Evolutionary conservation across 1,140 invertebrate genomes (phyloP), one percentile per base, ranked within the genome.

Genomic region (Lineus longissimus): DNA sequence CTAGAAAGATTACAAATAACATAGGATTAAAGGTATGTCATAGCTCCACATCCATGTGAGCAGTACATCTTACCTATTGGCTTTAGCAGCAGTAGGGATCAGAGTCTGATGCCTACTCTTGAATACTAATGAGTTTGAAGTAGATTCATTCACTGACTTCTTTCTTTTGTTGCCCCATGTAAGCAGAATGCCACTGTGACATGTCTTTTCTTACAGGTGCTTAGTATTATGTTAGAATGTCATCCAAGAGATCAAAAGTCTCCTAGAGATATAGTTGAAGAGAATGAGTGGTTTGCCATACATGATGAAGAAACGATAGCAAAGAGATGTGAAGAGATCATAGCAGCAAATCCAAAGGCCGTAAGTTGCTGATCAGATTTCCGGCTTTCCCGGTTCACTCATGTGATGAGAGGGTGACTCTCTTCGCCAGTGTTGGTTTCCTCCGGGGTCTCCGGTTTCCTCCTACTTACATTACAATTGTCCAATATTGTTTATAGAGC

Each of bases 341-440:
- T 92, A 27, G 69, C 86, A 22, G 84, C 87, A 65, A 89, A 91
- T 82, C 83, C 86, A 25, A 87, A 89, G 76, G 47, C 47, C 72
- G 61, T 71, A 59, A 65, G 62, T 69, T n/a, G n/a, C 56, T 66
- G 62, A 66, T 62, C 68, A 66, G 43, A 55, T 64, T 64, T 22
- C 55, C 64, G 27, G 41, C 29, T 57, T 55, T 59, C 33, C 66
- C 41, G 56, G 61, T 63, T 61, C 59, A 59, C 58, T 66, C 33
- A 15, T 36, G 33, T 36, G 4, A 36, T 36, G 33, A 36, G 15
- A 36, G 15, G 15, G 4, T 15, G 4, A 36, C 4, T 4, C 33
- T 7, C 33, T 36, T 4, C 15, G 33, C 33, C 15, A 36, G 33
- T 15, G 15, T 4, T 4, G 33, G n/a, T n/a, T n/a, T n/a, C n/a